Evolutionary conservation across 2,113 vertebrate genomes (phyloP).

Genomic region (Ophthalmolycus amberensis): DNA sequence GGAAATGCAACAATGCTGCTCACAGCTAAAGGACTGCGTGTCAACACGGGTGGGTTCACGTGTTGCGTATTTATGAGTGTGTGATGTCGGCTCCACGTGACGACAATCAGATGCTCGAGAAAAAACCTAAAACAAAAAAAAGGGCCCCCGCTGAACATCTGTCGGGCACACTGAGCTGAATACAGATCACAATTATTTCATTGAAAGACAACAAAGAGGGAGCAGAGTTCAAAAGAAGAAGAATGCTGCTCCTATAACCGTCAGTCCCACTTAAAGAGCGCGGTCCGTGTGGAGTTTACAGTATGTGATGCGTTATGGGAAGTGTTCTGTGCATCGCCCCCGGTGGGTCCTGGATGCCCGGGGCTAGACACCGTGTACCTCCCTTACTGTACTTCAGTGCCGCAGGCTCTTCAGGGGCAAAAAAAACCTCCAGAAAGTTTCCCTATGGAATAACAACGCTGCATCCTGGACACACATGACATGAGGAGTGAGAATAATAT

Average conservation of each 20-base stretch:
- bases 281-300: background rate
- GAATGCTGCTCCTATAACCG: background rate
- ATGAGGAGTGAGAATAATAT: background rate
- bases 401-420: constrained; percentile 16
- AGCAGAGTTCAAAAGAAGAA: background rate
- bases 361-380: constrained; percentile 35
- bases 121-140: background rate
- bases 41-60: background rate
- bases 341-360: constrained; percentile 24
- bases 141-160: constrained; percentile 2
- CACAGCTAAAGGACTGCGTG: constrained; percentile 3
- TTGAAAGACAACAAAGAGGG: constrained; percentile 12
- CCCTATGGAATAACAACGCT: constrained; percentile 15
- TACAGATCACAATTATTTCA: background rate
- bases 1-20: constrained; percentile 43
- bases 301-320: background rate
- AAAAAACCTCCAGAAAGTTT: background rate
- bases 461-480: background rate
- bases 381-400: constrained; percentile 27
- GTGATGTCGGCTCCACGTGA: background rate
- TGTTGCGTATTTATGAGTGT: background rate
- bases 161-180: constrained; percentile 9
- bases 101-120: constrained; percentile 30
- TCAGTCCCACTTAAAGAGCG: background rate
- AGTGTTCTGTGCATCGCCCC: background rate